These are phyloP conservation scores for Petrolisthes manimaculis DNA, from an alignment of 2,888 invertebrate species.

Conservation along the genomic window DNA sequence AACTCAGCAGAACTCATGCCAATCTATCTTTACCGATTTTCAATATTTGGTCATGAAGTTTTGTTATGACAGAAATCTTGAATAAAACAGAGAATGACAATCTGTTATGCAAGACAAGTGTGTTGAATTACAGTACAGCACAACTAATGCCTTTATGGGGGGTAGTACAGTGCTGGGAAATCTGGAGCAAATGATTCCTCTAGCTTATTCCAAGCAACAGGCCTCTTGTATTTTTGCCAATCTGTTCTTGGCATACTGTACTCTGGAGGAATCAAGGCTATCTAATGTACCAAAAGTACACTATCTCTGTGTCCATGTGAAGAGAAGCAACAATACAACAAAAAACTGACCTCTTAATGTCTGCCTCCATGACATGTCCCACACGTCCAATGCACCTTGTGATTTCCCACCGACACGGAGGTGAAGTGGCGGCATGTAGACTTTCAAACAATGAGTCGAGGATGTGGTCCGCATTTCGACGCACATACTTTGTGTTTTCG, in stretches of 20 bases:
- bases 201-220: no score
- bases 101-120: no score
- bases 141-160: background rate
- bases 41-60: no score
- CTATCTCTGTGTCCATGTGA: background rate
- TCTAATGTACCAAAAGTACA: background rate
- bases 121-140: no score
- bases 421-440: slow-evolving; percentile 60
- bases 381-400: slow-evolving; percentile 60
- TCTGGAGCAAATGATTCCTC: no score
- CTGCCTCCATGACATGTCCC: slow-evolving; percentile 60
- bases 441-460: slow-evolving; percentile 63
- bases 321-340: background rate
- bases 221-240: no score
- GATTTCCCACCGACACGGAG: slow-evolving; percentile 62
- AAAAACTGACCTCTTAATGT: slow-evolving; percentile 57
- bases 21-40: no score
- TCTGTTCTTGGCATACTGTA: no score
- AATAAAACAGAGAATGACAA: background rate
- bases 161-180: no score
- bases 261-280: no score
- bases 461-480: slow-evolving; percentile 56
- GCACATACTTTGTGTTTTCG: slow-evolving; percentile 62
- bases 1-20: no score
- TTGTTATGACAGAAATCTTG: background rate